Conservation (phyloP, 1,140 invertebrate species). For the Zaprionus inermis region DNA sequence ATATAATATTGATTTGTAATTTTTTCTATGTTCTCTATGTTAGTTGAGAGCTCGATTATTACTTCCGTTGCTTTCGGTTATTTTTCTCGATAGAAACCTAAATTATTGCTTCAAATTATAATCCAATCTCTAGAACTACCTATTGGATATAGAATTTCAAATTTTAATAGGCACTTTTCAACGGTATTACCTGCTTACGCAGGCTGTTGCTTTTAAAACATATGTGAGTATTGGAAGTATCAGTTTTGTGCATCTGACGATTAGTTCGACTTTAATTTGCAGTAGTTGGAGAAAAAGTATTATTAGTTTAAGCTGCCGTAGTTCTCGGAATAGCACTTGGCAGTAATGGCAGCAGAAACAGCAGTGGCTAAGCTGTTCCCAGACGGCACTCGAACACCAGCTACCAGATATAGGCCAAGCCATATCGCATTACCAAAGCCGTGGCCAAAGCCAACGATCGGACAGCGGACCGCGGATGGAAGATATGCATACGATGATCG, state of each 20-base stretch:
- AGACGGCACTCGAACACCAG: constrained; percentile 24
- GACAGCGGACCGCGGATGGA: background rate
- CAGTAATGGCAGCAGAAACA: constrained; percentile 1
- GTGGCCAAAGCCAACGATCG: constrained; percentile 10
- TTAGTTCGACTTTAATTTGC: background rate
- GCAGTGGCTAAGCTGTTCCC: background rate
- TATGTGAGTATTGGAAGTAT: background rate
- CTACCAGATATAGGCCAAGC: constrained; percentile 41
- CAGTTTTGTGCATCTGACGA: background rate
- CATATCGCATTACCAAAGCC: constrained; percentile 34
- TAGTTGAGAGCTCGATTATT: too few species aligned
- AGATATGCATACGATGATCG: constrained; percentile 5
- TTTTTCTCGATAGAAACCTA: too few species aligned
- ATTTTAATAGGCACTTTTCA: background rate
- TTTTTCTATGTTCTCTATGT: too few species aligned
- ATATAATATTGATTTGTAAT: too few species aligned
- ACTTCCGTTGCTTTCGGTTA: too few species aligned
- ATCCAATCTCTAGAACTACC: too few species aligned
- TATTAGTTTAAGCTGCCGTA: constrained; percentile 2
- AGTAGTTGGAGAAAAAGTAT: background rate
- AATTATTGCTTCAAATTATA: too few species aligned
- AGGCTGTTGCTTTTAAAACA: background rate
- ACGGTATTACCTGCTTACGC: background rate
- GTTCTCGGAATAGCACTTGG: constrained; percentile 1
- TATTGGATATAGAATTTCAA: background rate